A percentile compares a stretch with the other conserved stretches of the same genome.
These are phyloP conservation scores for Neosilurus hyrtlii DNA, from an alignment of 2,797 vertebrate genomes.

Conservation along the genomic window DNA sequence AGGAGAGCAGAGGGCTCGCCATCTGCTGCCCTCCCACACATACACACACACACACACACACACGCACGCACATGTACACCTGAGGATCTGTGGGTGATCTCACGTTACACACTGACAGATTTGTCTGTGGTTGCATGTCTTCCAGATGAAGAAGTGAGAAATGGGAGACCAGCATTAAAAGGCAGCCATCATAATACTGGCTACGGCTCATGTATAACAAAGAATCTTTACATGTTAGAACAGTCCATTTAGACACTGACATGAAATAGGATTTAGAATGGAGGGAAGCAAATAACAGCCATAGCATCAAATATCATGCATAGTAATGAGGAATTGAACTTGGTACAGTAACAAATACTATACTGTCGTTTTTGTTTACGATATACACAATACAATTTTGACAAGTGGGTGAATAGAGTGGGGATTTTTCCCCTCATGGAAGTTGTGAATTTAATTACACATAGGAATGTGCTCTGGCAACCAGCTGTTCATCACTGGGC, in stretches of 20 bases:
- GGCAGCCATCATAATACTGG: slow-evolving; percentile 2
- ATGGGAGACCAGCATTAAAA: slow-evolving; percentile 22
- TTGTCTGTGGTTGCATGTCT: slow-evolving; percentile 23
- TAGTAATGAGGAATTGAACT: not conserved
- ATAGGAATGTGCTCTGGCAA: slow-evolving; percentile 23
- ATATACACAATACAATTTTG: not conserved
- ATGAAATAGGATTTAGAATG: not conserved
- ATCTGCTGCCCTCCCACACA: slow-evolving; percentile 30
- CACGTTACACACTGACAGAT: slow-evolving; percentile 28
- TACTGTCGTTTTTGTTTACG: not conserved
- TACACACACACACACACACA: slow-evolving; percentile 16
- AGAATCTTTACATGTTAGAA: slow-evolving; percentile 21
- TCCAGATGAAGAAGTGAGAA: slow-evolving; percentile 28
- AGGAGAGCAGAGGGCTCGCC: slow-evolving; percentile 41
- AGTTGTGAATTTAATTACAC: slow-evolving; percentile 16
- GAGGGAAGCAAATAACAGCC: not conserved
- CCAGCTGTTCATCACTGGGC: slow-evolving; percentile 14
- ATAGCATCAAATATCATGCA: slow-evolving; percentile 16
- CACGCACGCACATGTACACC: not conserved
- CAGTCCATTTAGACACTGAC: not conserved
- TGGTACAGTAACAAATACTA: not conserved
- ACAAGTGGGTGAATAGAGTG: slow-evolving; percentile 3
- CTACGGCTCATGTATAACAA: slow-evolving; percentile 13
- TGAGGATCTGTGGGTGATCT: slow-evolving; percentile 29
- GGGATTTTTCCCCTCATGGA: not conserved